Evolutionary conservation across 2,797 vertebrate genomes (phyloP), one percentile per base, ranked within the genome.

Genomic region (Trematomus bernacchii): DNA sequence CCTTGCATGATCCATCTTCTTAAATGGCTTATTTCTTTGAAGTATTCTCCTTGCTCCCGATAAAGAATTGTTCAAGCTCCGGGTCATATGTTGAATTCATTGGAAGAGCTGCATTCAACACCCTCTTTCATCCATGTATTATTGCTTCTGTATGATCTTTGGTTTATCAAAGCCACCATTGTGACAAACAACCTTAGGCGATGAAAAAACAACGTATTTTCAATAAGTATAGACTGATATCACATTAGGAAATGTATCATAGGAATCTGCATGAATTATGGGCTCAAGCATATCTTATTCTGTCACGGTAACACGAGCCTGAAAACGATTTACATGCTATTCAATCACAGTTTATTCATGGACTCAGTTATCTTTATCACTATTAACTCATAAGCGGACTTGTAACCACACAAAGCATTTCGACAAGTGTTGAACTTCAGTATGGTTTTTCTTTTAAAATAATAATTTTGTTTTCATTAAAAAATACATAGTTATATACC

Each of bases 111-210:
- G 23, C 53, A 37, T 44, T 64, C 46, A 71, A 12, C 40, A 10
- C 15, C 67, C n/a, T 10, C 11, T 68, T 79, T 53, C n/a, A n/a
- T 65, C 44, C 33, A 53, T 67, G 13, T 48, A 27, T 11, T 44
- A 4, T 54, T 43, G 21, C 40, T 19, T 71, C 21, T 66, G 21
- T 52, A 2, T 15, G 7, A 71, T 64, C 60, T 63, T 59, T 61
- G 19, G 4, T 4, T 54, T 14, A 37, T 66, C 37, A 51, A 37
- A 59, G 30, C 9, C 43, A 66, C 46, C 6, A 37, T 10, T 15
- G 42, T 43, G 43, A 66, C 67, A 40, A 65, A 55, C 19, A 47
- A 48, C 14, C 19, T 53, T 33, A 18, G 30, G 13, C 6, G 11
- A 6, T 42, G 3, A 14, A 37, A 37, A 48, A 6, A 30, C 3